Evolutionary conservation across 1,140 invertebrate species (phyloP), one percentile per base, ranked within the genome.

Genomic region (Megathymus violae): DNA sequence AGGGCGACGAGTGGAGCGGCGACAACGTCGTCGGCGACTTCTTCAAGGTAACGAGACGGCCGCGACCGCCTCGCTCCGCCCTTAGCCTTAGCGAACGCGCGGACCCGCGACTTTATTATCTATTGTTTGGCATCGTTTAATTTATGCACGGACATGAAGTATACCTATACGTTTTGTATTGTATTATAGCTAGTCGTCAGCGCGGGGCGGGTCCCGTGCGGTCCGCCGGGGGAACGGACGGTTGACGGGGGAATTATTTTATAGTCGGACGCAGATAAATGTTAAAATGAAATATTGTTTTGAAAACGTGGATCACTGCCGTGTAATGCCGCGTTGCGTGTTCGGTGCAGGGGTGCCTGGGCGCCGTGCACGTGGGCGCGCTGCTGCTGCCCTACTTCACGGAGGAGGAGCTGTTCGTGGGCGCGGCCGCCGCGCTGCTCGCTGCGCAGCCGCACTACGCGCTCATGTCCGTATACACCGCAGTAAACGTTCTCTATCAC

Each of bases 351-450:
- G 98, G 98, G 1, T 99, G 98, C 82, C 85, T 99, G 58, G 95
- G 96, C n/a, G 97, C 98, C 84, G 95, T 98, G 16, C 93, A 97
- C 62, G 95, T 99, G 56, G 96, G 96, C 10, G 93, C 93, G 36
- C 93, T 97, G 62, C 92, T 99, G 11, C 85, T 99, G 31, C 97
- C 98, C n/a, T 99, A 96, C 83, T 99, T 98, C 83, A 93, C 94
- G 25, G 93, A 94, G 67, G 88, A 93, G 38, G 93, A 96, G 81
- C 93, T 96, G 36, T 95, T 96, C 82, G 92, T 93, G 40, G 94
- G 94, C 58, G 90, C 91, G 15, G 76, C 85, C 22, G 86, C 85
- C 11, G 73, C 74, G 15, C 69, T 89, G 67, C 80, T 92, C 11
- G 87, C 85, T 25, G 78, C 87, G 27, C 82, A 83, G 54, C 84